Base-by-base conservation (phyloP, 2,888 invertebrate genomes). In the Polia nebulosa region DNA sequence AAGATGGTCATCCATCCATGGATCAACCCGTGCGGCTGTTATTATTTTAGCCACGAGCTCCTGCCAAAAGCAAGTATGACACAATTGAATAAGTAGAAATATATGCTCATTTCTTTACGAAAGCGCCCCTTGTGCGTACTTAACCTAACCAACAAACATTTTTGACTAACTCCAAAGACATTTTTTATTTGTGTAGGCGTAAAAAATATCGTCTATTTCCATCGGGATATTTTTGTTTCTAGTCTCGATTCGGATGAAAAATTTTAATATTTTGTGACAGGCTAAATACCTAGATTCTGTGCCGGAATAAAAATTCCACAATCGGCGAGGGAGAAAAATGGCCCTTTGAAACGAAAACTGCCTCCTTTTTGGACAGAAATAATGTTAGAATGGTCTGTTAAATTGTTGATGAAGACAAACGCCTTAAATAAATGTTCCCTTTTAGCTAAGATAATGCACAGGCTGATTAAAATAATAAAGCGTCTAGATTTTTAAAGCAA, bases 381-480 rank as follows among this genome's bases (percentile, higher is more conserved):
- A 63, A 59, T 56, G 44, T 70, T 63, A 65, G 56, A 62, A 68
- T 64, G 59, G 58, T 53, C 64, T 70, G 75, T 61, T 78, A 53
- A 67, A 70, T 58, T 25, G 49, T 44, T 64, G 67, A 80, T 80
- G 76, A 76, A 72, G 74, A 80, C 49, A 60, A 76, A 69, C 45
- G 57, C 8, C 55, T 62, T n/a, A 51, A 45, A 67, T 66, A 61
- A 78, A 65, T 52, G 49, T 45, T 32, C 17, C 9, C 27, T 52
- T 66, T 53, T n/a, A 32, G 32, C 47, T 32, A 20, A 58, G 41
- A 73, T 78, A 66, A 76, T 66, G 47, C 60, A 45, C n/a, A 36
- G 5, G 13, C 41, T 78, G 52, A 60, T 60, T 57, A 53, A 53
- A 63, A 63, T 55, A 45, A 63, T 55, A 44, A 60, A 51, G 3